Conservation (phyloP, 1,140 invertebrate genomes). For the Musca domestica region DNA sequence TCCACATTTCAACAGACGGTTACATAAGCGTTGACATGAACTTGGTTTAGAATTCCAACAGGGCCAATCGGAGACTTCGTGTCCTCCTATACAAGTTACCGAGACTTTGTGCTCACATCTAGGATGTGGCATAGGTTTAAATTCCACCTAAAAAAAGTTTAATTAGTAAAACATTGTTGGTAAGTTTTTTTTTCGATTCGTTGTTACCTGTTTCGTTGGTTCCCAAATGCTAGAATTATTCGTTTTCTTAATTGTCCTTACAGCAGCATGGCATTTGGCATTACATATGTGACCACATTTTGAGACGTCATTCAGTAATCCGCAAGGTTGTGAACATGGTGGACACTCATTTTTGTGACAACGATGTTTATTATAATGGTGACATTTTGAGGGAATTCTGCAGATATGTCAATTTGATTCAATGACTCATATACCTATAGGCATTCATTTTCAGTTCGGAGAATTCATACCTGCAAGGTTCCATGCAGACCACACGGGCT, state of each 20-base stretch:
- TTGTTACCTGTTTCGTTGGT: conserved; percentile 54
- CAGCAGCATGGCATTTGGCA: conserved; percentile 75
- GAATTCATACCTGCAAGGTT: conserved; percentile 59
- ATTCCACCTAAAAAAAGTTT: conserved; percentile 66
- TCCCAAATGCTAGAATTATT: conserved; percentile 78
- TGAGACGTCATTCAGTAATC: conserved; percentile 55
- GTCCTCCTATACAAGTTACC: conserved; percentile 77
- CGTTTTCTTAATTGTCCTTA: conserved; percentile 60
- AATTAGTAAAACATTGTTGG: conserved; percentile 32
- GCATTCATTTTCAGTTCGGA: background rate
- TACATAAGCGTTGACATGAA: conserved; percentile 75
- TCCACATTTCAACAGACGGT: conserved; percentile 65
- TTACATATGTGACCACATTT: conserved; percentile 78
- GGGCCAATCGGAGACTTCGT: conserved; percentile 73
- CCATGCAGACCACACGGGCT: conserved; percentile 73
- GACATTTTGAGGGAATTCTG: conserved; percentile 73
- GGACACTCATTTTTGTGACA: conserved; percentile 90
- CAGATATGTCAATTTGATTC: background rate
- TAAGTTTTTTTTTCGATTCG: background rate
- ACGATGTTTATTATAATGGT: conserved; percentile 74
- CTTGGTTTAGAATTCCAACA: conserved; percentile 70
- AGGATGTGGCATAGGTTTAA: conserved; percentile 68
- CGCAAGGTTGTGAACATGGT: conserved; percentile 74
- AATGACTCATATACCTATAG: too few relatives aligned
- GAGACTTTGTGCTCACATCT: conserved; percentile 69